phyloP scores from a whole-genome alignment of 2,113 vertebrate genomes.

The Odontesthes bonariensis region DNA sequence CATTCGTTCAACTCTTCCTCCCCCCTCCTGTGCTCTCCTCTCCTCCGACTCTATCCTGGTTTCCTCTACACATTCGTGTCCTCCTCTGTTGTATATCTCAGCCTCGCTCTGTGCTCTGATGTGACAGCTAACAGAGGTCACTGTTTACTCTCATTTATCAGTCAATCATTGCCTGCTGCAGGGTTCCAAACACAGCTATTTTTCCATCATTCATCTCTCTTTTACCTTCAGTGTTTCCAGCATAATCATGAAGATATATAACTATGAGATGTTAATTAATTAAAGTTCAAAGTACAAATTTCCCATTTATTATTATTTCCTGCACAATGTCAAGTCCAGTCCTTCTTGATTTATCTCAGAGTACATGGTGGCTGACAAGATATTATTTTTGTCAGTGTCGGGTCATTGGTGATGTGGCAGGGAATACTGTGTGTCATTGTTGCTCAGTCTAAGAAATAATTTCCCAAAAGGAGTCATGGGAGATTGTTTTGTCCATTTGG shows the following conservation, averaged over 20 bases:
- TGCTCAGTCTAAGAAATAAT: neutral
- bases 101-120: constrained; percentile 53
- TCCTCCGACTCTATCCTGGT: constrained; percentile 14
- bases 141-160: constrained; percentile 83
- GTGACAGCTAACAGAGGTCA: constrained; percentile 84
- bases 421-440: neutral
- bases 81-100: constrained; percentile 57
- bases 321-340: neutral
- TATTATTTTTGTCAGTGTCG: constrained; percentile 16
- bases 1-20: constrained; percentile 22
- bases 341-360: neutral
- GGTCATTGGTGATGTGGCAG: constrained; percentile 2
- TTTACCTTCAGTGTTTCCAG: constrained; percentile 10
- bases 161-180: constrained; percentile 74
- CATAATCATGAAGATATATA: neutral
- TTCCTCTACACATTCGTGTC: constrained; percentile 48
- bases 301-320: neutral
- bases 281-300: neutral
- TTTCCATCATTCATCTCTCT: constrained; percentile 24
- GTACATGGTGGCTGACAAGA: neutral
- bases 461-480: neutral
- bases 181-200: constrained; percentile 54
- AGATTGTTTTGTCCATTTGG: constrained; percentile 11
- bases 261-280: constrained; percentile 18
- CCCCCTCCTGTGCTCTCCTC: neutral